These are phyloP conservation scores for Euglossa dilemma DNA, from an alignment of 1,140 invertebrate species.

Conservation along the genomic window DNA sequence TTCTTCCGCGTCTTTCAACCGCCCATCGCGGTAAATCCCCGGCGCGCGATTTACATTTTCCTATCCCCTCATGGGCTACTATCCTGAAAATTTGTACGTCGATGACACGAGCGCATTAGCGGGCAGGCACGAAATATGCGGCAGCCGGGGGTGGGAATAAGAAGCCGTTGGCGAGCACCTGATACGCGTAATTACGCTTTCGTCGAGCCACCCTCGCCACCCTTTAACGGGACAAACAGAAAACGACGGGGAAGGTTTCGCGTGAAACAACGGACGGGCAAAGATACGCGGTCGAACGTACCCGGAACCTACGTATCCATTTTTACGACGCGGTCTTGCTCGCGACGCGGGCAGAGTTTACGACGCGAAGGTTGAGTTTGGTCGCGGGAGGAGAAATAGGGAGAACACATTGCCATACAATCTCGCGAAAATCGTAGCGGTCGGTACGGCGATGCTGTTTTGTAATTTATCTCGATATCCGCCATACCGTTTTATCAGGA, in stretches of 20 bases:
- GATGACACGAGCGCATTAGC: background rate
- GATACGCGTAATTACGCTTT: background rate
- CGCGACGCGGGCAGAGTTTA: background rate
- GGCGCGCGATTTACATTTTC: conserved; percentile 22
- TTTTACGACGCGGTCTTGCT: background rate
- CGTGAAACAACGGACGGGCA: background rate
- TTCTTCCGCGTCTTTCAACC: conserved; percentile 29
- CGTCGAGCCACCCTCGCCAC: background rate
- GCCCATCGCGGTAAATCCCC: background rate
- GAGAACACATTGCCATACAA: background rate
- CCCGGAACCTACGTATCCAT: background rate
- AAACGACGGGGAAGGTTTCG: background rate
- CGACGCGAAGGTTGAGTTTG: background rate
- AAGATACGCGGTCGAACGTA: background rate
- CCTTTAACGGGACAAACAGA: background rate
- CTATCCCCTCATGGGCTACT: background rate
- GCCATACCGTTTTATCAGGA: conserved; percentile 56
- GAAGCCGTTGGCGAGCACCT: background rate
- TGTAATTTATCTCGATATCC: conserved; percentile 65
- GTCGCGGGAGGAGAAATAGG: background rate
- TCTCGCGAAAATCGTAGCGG: conserved; percentile 18
- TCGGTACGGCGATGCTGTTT: conserved; percentile 8
- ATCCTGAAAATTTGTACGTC: background rate
- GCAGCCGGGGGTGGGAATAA: background rate
- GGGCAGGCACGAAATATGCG: background rate